Conservation (phyloP, 2,888 invertebrate species). For the Zele albiditarsus region DNA sequence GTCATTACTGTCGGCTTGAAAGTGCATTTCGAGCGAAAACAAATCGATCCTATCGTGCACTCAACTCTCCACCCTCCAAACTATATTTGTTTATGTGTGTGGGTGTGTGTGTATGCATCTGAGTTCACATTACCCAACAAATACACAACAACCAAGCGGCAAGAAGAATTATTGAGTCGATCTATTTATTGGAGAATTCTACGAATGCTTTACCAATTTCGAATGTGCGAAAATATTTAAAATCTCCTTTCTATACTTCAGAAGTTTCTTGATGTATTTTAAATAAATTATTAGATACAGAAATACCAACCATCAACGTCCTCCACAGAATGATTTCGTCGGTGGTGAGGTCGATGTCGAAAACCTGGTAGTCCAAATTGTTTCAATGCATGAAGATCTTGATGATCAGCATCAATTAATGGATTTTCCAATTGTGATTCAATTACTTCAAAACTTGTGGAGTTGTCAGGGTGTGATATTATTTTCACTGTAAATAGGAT, state of each 20-base stretch:
- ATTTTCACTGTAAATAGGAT: slow-evolving; percentile 76
- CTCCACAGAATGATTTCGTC: slow-evolving; percentile 56
- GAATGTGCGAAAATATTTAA: not conserved
- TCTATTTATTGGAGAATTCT: not conserved
- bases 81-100: not conserved
- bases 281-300: not conserved
- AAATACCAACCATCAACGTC: slow-evolving; percentile 64
- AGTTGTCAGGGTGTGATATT: slow-evolving; percentile 77
- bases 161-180: not conserved
- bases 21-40: slow-evolving; percentile 42
- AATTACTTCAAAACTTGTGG: slow-evolving; percentile 75
- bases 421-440: slow-evolving; percentile 78
- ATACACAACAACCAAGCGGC: not conserved
- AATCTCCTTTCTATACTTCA: too few relatives aligned
- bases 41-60: slow-evolving; percentile 34
- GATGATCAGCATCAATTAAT: slow-evolving; percentile 76
- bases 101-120: not conserved
- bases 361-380: slow-evolving; percentile 66
- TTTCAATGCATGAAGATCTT: slow-evolving; percentile 74
- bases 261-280: too few relatives aligned
- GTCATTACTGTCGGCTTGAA: slow-evolving; percentile 35
- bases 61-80: not conserved
- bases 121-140: not conserved
- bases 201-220: not conserved
- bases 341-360: slow-evolving; percentile 65